Conservation (phyloP, 2,113 vertebrate genomes). For the Tyto alba region DNA sequence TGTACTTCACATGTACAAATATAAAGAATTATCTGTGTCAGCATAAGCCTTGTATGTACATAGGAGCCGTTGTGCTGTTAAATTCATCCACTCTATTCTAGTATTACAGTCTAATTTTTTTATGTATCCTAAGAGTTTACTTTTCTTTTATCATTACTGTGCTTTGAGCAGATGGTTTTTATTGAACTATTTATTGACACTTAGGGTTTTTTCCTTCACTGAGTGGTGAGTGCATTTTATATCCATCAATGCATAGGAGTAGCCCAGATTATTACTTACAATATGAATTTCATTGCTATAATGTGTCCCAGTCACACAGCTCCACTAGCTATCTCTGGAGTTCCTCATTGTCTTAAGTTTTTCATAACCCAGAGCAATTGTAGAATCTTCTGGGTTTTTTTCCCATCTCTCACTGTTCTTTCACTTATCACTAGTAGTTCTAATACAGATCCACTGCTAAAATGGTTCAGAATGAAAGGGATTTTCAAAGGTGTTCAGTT, state of each 20-base stretch:
- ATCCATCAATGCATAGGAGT: constrained; percentile 14
- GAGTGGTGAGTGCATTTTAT: constrained; percentile 16
- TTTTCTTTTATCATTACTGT: constrained; percentile 6
- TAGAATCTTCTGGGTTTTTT: not conserved
- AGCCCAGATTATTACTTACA: constrained; percentile 26
- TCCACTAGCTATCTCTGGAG: not conserved
- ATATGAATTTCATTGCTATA: not conserved
- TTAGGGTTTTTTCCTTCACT: not conserved
- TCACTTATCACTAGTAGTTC: not conserved
- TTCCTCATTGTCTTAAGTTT: not conserved
- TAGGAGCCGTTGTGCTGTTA: not conserved
- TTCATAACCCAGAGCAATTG: not conserved
- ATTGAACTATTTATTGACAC: constrained; percentile 37
- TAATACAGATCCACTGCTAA: not conserved
- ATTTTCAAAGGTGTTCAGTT: not conserved
- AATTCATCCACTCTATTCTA: not conserved
- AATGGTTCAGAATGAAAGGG: not conserved
- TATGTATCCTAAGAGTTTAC: constrained; percentile 41
- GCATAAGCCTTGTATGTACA: not conserved
- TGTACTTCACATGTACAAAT: not conserved
- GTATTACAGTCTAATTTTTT: constrained; percentile 5
- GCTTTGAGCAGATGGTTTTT: constrained; percentile 35
- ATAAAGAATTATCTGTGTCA: not conserved
- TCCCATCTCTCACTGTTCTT: not conserved
- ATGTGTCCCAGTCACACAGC: not conserved